These are phyloP conservation scores for Sciurus niger DNA, from an alignment of 2,113 vertebrate genomes.

Conservation along the genomic window DNA sequence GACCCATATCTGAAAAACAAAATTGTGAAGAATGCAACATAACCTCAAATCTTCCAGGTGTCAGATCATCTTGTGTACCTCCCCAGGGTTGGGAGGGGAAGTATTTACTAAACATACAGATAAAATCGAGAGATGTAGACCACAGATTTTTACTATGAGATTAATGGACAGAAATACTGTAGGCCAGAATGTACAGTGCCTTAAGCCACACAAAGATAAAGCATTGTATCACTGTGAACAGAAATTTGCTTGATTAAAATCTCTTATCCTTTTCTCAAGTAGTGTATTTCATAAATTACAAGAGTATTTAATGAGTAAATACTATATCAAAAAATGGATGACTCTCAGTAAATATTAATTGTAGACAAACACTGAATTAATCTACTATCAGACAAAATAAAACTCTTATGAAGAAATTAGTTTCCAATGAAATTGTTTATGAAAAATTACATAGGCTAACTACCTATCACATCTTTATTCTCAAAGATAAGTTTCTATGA, in stretches of 20 bases:
- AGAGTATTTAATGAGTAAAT: neutral
- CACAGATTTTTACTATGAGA: neutral
- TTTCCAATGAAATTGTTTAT: conserved; percentile 36
- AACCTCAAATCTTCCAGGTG: neutral
- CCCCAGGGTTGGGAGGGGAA: neutral
- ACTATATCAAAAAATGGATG: neutral
- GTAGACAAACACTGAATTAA: neutral
- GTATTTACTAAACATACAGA: neutral
- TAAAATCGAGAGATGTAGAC: neutral
- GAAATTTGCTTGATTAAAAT: neutral
- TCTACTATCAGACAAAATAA: conserved; percentile 16
- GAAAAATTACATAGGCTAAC: neutral
- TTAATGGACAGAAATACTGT: neutral
- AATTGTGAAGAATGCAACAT: conserved; percentile 8
- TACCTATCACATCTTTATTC: conserved; percentile 32
- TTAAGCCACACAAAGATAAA: neutral
- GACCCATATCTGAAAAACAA: conserved; percentile 21
- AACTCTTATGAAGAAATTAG: neutral
- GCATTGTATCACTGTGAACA: neutral
- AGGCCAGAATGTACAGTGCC: neutral
- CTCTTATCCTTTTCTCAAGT: conserved; percentile 14
- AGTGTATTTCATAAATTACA: neutral
- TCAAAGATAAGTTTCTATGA: conserved; percentile 9
- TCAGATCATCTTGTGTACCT: neutral
- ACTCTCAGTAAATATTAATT: conserved; percentile 10